Conservation (phyloP, 53 echinoderm and acorn worm genomes). For the Apostichopus leukothele region DNA sequence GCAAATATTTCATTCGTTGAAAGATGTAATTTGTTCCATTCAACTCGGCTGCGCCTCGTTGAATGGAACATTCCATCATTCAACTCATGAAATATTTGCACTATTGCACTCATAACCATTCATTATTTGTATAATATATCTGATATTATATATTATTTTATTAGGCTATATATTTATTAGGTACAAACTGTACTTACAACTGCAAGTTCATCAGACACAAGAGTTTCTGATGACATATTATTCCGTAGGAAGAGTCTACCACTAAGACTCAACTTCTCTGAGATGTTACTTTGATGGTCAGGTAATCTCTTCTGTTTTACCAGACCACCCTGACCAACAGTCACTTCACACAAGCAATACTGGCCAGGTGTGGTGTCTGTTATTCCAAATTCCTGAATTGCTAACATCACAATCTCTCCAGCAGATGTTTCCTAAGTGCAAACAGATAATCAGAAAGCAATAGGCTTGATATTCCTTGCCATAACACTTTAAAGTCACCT, state of each 20-base stretch:
- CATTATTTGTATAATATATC: no score
- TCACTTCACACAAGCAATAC: conserved; percentile 93
- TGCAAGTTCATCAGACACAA: conserved; percentile 94
- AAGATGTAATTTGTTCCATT: no score
- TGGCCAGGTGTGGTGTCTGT: conserved; percentile 75
- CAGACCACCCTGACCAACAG: conserved; percentile 85
- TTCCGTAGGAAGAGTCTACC: conserved; percentile 89
- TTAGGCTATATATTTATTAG: background rate
- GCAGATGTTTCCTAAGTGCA: conserved; percentile 83
- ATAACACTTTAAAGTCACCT: no score
- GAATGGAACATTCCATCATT: no score
- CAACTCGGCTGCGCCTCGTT: no score
- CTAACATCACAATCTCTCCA: conserved; percentile 89
- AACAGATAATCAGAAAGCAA: no score
- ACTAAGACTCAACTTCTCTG: conserved; percentile 77
- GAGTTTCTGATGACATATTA: conserved; percentile 86
- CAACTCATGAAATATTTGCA: no score
- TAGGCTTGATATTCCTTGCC: no score
- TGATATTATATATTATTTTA: no score
- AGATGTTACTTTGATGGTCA: conserved; percentile 90
- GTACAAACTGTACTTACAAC: conserved; percentile 72
- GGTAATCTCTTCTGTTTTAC: conserved; percentile 94
- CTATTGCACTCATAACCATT: no score
- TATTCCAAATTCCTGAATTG: conserved; percentile 89
- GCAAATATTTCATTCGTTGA: no score